Percentiles rank a stretch among this genome's conserved stretches.
These are phyloP conservation scores for Narcine bancroftii DNA, from an alignment of 2,113 vertebrate species.

Conservation along the genomic window DNA sequence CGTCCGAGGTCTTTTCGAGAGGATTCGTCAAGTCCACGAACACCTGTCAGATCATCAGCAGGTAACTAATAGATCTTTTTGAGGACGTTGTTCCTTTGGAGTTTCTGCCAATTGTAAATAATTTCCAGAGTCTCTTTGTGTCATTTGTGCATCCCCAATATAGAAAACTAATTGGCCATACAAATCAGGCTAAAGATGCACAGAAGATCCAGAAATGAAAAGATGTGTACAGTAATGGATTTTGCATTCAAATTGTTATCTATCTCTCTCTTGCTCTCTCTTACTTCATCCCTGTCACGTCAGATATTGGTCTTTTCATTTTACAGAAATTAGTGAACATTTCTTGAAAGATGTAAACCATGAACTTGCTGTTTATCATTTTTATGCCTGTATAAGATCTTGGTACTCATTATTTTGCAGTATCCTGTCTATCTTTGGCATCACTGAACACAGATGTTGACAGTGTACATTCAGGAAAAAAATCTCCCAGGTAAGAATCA, in stretches of 20 bases:
- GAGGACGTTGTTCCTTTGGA: conserved; percentile 16
- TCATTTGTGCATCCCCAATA: neutral
- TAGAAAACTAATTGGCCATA: neutral
- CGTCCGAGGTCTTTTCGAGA: conserved; percentile 91
- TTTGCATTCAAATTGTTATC: neutral
- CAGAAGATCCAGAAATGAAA: neutral
- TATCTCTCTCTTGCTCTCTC: no score
- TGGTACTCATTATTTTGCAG: conserved; percentile 77
- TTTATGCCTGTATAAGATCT: conserved; percentile 66
- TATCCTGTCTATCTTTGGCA: conserved; percentile 87
- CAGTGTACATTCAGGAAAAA: conserved; percentile 82
- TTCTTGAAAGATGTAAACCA: neutral
- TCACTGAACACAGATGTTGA: conserved; percentile 84
- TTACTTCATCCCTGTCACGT: no score
- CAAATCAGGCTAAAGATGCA: neutral
- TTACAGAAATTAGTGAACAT: neutral
- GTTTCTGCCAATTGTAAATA: conserved; percentile 49
- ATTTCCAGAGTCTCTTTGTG: neutral
- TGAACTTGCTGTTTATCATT: conserved; percentile 41
- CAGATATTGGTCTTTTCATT: no score
- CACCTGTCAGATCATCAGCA: conserved; percentile 77
- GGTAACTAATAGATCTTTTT: conserved; percentile 59
- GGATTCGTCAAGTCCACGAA: conserved; percentile 82
- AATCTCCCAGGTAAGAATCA: conserved; percentile 72
- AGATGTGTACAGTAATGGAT: neutral